Base-by-base conservation (phyloP, 2,888 invertebrate species). In the Drosophila pseudotakahashii region DNA sequence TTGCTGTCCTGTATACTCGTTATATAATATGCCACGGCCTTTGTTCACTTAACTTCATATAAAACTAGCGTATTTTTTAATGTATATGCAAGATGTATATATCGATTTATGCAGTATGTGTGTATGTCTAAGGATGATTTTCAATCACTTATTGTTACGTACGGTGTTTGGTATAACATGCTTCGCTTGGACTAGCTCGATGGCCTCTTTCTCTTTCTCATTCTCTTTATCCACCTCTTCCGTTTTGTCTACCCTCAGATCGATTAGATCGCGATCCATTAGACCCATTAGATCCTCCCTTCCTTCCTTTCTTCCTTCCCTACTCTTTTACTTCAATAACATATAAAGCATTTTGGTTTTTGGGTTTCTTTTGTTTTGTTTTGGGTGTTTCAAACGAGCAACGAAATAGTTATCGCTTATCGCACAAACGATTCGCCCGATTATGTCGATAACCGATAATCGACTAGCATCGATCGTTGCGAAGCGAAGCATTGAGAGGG, bases 141-240 rank as follows among this genome's bases (percentile, higher is more conserved):
- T 90, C 76, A 90, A 90, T 90, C 89, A 90, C 89, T 89, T 87
- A 89, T 89, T 90, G 90, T 90, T 89, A 85, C 89, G 88, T 89
- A 89, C 89, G 89, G 90, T 89, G 90, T 90, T 87, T 87, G 78
- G 74, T 89, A 77, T 75, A 75, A 89, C 80, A 89, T 85, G 76
- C 79, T 78, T 81, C 60, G 73, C 77, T 80, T 81, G 79, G 79
- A 81, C 77, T 74, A 64, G 64, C 54, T 34, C 53, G 67, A 64
- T 66, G 64, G 67, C 52, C 55, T 14, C 45, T 11, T 44, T 14
- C 26, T 37, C n/a, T 19, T n/a, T n/a, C n/a, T n/a, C n/a, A n/a
- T 19, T 2, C 19, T 23, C 23, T 23, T 23, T 3, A 2, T 23
- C 23, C 14, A 63, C 32, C 47, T 48, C 50, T 36, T 53, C 34